Conservation (phyloP, 2,113 vertebrate species). For the Nanorana parkeri region DNA sequence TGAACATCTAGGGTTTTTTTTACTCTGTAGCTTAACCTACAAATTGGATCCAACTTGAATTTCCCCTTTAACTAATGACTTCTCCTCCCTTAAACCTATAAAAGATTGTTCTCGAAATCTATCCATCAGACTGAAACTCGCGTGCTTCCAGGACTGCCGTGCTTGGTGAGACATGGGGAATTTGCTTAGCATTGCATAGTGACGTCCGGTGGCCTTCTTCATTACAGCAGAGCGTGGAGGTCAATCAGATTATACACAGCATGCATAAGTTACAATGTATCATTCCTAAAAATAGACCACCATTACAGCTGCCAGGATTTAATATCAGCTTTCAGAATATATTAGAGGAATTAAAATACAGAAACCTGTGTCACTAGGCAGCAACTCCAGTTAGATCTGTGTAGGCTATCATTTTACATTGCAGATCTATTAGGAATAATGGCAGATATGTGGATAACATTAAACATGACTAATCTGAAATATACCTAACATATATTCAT, state of each 20-base stretch:
- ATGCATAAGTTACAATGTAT: slow-evolving; percentile 2
- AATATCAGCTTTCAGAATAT: neutral
- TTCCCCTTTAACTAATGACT: too few relatives aligned
- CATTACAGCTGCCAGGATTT: neutral
- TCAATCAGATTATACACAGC: neutral
- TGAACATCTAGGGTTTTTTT: too few relatives aligned
- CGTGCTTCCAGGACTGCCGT: neutral
- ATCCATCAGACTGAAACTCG: neutral
- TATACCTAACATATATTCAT: too few relatives aligned
- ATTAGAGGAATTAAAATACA: neutral
- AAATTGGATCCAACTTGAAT: too few relatives aligned
- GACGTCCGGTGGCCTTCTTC: slow-evolving; percentile 11
- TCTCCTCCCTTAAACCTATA: too few relatives aligned
- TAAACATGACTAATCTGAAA: too few relatives aligned
- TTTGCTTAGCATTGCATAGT: slow-evolving; percentile 14
- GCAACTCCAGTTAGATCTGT: too few relatives aligned
- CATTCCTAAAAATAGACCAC: neutral
- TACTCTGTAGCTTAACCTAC: too few relatives aligned
- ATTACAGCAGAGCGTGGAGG: slow-evolving; percentile 25
- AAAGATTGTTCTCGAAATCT: neutral
- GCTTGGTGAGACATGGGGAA: neutral
- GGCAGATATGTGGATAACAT: too few relatives aligned
- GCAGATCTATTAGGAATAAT: too few relatives aligned
- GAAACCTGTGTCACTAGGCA: too few relatives aligned
- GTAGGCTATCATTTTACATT: too few relatives aligned